Percentiles rank a stretch among this genome's conserved stretches.
Conservation (phyloP, 2,888 invertebrate genomes). For the Pegoplata infirma region DNA sequence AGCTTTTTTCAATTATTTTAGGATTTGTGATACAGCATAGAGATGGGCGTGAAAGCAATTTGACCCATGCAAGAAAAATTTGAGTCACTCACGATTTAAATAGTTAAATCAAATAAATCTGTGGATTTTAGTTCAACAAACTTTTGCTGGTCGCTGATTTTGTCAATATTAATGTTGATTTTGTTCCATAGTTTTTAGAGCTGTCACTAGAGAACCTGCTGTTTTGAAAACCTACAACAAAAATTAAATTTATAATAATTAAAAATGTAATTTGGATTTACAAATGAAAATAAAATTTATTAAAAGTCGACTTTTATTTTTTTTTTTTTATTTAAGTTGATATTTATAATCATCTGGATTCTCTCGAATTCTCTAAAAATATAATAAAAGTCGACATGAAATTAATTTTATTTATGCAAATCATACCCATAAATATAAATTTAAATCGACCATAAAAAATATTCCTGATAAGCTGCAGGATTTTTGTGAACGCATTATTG, state of each 20-base stretch:
- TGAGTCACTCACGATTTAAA: too few species aligned
- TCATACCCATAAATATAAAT: slow-evolving; percentile 39
- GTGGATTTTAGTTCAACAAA: too few species aligned
- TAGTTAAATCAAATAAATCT: too few species aligned
- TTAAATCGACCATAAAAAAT: slow-evolving; percentile 35
- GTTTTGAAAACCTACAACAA: slow-evolving; percentile 45
- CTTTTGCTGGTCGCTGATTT: too few species aligned
- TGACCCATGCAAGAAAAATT: too few species aligned
- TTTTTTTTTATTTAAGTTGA: too few species aligned
- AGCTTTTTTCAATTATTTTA: too few species aligned
- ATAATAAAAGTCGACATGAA: background rate
- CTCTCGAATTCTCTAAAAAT: too few species aligned
- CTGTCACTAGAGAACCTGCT: slow-evolving; percentile 27
- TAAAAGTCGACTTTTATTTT: background rate
- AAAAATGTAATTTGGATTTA: background rate
- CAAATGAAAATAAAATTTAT: background rate
- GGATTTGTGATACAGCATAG: too few species aligned
- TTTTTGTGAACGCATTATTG: slow-evolving; percentile 19
- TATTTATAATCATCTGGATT: too few species aligned
- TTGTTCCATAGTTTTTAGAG: slow-evolving; percentile 20
- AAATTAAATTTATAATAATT: background rate
- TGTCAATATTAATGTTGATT: background rate
- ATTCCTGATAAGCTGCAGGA: slow-evolving; percentile 13
- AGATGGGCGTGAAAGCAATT: too few species aligned
- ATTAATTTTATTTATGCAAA: background rate